Base-by-base conservation (phyloP, 1,140 invertebrate genomes). In the Drosophila obscura region DNA sequence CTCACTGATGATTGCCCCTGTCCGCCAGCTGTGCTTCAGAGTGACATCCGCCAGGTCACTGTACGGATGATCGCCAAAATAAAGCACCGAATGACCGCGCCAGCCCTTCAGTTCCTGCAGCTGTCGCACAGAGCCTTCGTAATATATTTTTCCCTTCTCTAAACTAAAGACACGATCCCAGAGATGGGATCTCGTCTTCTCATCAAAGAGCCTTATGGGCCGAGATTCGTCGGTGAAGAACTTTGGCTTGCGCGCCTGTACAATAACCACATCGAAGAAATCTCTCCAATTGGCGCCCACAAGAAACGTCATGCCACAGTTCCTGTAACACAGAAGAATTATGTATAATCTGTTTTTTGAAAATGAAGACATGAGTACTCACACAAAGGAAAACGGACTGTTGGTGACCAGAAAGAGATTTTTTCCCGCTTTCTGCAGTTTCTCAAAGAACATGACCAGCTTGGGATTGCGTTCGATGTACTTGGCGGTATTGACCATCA, bases 11-110 rank as follows among this genome's bases (percentile, higher is more conserved):
- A 99, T 99, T n/a, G 98, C 98, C 4, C 98, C 98, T 7, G 98
- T 99, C 81, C 97, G 94, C 98, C 98, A 99, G 22, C 98, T 98
- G 92, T 99, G 97, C 91, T 98, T 96, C 8, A 99, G 92, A 1
- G 98, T 99, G 4, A 98, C 97, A 93, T 99, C 98, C 4, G 98
- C 98, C 58, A 99, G 93, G 93, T 99, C 98, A 90, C 96, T 98
- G 93, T 99, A 99, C 0, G 98, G 97, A 94, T 99, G 98, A 93
- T 99, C 98, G 0, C 98, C 98, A 93, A 99, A 99, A 92, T 99
- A 99, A 6, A 99, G 92, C 9, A 99, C 98, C 76, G 97, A 96
- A 77, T 97, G 96, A 0, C 97, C 97, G 57, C 95, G 93, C 97
- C 98, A 99, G 0, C 96, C 97, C 5, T 98, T 99, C 85, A 98